A percentile compares a stretch with the other conserved stretches of the same genome.
These are phyloP conservation scores for Adoxophyes honmai DNA, from an alignment of 1,140 invertebrate species.

Conservation along the genomic window DNA sequence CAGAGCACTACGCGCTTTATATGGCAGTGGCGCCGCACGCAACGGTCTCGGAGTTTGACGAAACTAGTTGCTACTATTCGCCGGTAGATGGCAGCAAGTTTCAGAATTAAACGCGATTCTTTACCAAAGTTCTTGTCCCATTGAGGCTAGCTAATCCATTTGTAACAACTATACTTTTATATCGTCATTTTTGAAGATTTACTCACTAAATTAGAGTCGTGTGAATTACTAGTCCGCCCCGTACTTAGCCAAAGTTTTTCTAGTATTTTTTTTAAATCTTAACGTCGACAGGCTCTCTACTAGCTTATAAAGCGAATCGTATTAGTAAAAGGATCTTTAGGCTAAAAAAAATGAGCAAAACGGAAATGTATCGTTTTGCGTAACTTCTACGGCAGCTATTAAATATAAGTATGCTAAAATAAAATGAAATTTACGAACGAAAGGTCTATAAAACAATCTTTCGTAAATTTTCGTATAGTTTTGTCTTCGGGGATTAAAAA, in stretches of 20 bases:
- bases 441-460: too few relatives aligned
- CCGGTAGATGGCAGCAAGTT: slow-evolving; percentile 86
- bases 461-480: too few relatives aligned
- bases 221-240: slow-evolving; percentile 5
- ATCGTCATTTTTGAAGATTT: neutral
- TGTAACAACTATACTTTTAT: slow-evolving; percentile 12
- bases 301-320: neutral
- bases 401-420: too few relatives aligned
- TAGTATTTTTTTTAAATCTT: slow-evolving; percentile 13
- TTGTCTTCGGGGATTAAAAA: too few relatives aligned
- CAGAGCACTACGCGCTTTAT: slow-evolving; percentile 91
- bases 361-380: too few relatives aligned
- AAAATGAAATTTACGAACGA: too few relatives aligned
- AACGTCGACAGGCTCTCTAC: too few relatives aligned
- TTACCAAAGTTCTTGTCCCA: neutral
- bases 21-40: slow-evolving; percentile 90
- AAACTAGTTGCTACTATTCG: slow-evolving; percentile 90
- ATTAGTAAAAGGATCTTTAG: neutral
- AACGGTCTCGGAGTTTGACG: slow-evolving; percentile 91
- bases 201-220: too few relatives aligned
- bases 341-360: too few relatives aligned
- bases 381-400: too few relatives aligned
- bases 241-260: slow-evolving; percentile 6
- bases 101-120: slow-evolving; percentile 47
- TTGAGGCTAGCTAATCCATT: slow-evolving; percentile 1